Percentiles rank a stretch among this genome's conserved stretches.
These are phyloP conservation scores for Thalassaphorura encarpata DNA, from an alignment of 1,140 invertebrate species.

Conservation along the genomic window DNA sequence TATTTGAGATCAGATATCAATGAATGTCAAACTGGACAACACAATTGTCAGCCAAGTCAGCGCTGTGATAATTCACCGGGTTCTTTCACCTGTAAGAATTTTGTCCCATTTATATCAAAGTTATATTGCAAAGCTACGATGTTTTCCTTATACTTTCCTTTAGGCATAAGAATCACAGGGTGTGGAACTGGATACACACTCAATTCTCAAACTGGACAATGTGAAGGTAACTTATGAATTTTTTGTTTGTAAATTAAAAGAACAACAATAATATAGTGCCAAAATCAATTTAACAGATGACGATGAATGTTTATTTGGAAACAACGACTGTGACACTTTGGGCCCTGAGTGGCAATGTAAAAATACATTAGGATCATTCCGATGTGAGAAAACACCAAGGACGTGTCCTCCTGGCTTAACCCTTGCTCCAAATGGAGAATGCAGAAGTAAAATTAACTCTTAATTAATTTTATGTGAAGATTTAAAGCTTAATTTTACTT, in stretches of 20 bases:
- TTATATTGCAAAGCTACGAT: no score
- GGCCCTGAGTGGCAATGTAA: slow-evolving; percentile 64
- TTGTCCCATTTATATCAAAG: no score
- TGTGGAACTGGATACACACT: slow-evolving; percentile 96
- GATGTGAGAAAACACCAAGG: slow-evolving; percentile 49
- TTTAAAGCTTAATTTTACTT: no score
- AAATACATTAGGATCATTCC: slow-evolving; percentile 72
- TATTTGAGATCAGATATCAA: slow-evolving; percentile 55
- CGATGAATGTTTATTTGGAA: slow-evolving; percentile 75
- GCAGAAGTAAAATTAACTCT: no score
- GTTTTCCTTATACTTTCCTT: no score
- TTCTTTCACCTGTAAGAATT: slow-evolving; percentile 62
- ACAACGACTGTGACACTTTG: slow-evolving; percentile 60
- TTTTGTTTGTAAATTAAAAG: no score
- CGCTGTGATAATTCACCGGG: slow-evolving; percentile 84
- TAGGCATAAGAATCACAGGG: slow-evolving; percentile 65
- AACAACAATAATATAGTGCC: no score
- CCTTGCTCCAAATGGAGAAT: slow-evolving; percentile 34
- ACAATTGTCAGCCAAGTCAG: slow-evolving; percentile 54
- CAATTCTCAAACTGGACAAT: slow-evolving; percentile 71
- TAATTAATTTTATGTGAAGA: no score
- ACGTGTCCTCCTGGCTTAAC: slow-evolving; percentile 41
- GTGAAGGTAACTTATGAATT: slow-evolving; percentile 60
- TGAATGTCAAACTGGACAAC: slow-evolving; percentile 49
- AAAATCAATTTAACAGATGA: slow-evolving; percentile 73